Conservation (phyloP, 2,113 vertebrate genomes). For the Lota lota region DNA sequence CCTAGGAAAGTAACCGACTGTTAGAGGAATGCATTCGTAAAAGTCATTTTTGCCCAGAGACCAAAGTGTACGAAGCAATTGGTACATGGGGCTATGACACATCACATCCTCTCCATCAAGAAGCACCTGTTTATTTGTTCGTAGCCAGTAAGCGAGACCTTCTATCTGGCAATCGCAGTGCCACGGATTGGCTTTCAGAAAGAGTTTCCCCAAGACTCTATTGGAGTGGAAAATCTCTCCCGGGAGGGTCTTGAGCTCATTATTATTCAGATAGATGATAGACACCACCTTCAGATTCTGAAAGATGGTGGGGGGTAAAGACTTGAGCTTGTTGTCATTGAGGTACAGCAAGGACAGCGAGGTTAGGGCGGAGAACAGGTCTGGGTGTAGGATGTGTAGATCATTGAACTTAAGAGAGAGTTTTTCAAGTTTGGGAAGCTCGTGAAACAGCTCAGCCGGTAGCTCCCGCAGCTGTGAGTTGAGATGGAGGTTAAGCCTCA, state of each 20-base stretch:
- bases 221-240: slow-evolving; percentile 55
- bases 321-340: slow-evolving; percentile 63
- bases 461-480: slow-evolving; percentile 72
- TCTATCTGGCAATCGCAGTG: slow-evolving; percentile 78
- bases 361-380: slow-evolving; percentile 71
- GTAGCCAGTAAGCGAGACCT: slow-evolving; percentile 77
- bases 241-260: slow-evolving; percentile 52
- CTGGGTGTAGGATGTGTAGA: slow-evolving; percentile 70
- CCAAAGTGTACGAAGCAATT: slow-evolving; percentile 26
- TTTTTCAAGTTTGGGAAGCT: slow-evolving; percentile 70
- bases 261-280: slow-evolving; percentile 56
- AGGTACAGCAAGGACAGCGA: slow-evolving; percentile 69
- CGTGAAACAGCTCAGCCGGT: slow-evolving; percentile 75
- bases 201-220: slow-evolving; percentile 22
- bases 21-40: slow-evolving; percentile 22
- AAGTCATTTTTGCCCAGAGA: slow-evolving; percentile 50
- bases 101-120: slow-evolving; percentile 40
- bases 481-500: slow-evolving; percentile 68
- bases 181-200: slow-evolving; percentile 79
- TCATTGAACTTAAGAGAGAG: slow-evolving; percentile 76
- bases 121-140: slow-evolving; percentile 49
- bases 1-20: neutral
- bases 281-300: slow-evolving; percentile 59
- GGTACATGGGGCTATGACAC: slow-evolving; percentile 49
- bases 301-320: slow-evolving; percentile 73